Evolutionary conservation across 2,113 vertebrate genomes (phyloP), one percentile per base, ranked within the genome.

Genomic region (Gnathonemus longibarbis): DNA sequence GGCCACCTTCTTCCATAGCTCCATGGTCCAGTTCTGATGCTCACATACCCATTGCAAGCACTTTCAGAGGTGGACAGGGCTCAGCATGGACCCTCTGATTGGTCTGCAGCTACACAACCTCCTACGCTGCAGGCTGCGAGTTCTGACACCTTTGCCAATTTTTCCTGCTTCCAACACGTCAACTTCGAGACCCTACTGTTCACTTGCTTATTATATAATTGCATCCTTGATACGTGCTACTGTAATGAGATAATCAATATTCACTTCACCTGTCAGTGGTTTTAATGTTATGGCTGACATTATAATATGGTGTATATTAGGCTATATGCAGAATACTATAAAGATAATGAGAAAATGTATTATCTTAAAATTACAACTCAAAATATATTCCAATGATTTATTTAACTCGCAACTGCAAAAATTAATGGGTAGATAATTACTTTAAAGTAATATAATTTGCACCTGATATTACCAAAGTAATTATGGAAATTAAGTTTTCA

Each of bases 351-450:
- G 31, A 35, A 56, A 52, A 31, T 84, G 1, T 10, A 84, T 84
- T 84, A 84, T 46, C 15, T 84, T 46, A 84, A 84, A 84, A 24
- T 48, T 84, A 84, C 45, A 84, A 24, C 24, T 84, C 45, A 87
- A 86, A 87, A 39, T 39, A 35, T 87, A 53, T 87, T 56, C 6
- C 10, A 53, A 35, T 53, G 45, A 53, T 53, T 42, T 35, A 53
- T 35, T 86, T 87, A 15, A 87, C 50, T 31, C 56, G 85, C n/a
- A 17, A 56, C 13, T 35, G 50, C 85, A 87, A 48, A 87, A 52
- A 56, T 87, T 56, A 53, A 87, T 87, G 85, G 27, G 50, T 21
- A 35, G 31, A 87, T 87, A 87, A 87, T 56, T 87, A 56, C 50
- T 87, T 87, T 50, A 87, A 53, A 10, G 85, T 19, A 53, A 31